phyloP scores from a whole-genome alignment of 2,797 vertebrate species.

The Smutsia gigantea region DNA sequence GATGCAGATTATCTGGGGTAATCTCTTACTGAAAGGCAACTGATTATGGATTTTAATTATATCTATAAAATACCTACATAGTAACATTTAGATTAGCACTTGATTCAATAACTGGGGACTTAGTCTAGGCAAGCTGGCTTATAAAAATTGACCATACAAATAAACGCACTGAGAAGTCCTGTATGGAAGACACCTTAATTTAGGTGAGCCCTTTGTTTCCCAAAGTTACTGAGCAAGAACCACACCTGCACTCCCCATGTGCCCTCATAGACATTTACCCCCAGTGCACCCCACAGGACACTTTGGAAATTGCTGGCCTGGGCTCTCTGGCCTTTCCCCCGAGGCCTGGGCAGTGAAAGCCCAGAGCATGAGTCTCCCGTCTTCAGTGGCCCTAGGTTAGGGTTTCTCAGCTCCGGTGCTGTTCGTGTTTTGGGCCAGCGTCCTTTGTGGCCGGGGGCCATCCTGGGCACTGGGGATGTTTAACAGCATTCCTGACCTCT shows the following conservation, averaged over 20 bases:
- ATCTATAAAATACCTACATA: neutral
- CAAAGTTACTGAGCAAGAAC: neutral
- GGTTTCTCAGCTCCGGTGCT: neutral
- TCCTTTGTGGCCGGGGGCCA: neutral
- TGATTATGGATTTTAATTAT: neutral
- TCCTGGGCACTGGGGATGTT: neutral
- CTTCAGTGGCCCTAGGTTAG: neutral
- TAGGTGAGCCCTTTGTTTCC: neutral
- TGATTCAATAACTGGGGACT: neutral
- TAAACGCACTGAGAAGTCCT: neutral
- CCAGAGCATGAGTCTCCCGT: fast-evolving
- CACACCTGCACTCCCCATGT: fast-evolving
- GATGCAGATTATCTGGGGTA: neutral
- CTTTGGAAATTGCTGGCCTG: too few species aligned
- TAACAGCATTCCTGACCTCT: neutral
- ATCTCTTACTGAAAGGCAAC: neutral
- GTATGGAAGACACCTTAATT: neutral
- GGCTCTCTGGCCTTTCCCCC: neutral
- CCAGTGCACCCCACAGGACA: neutral
- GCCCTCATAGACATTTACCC: neutral
- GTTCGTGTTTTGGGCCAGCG: neutral
- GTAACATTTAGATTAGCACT: neutral
- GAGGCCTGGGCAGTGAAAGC: neutral
- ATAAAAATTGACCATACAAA: neutral
- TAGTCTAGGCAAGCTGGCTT: neutral